These are phyloP conservation scores for Drosophila elegans DNA, from an alignment of 1,140 invertebrate species.

Conservation along the genomic window DNA sequence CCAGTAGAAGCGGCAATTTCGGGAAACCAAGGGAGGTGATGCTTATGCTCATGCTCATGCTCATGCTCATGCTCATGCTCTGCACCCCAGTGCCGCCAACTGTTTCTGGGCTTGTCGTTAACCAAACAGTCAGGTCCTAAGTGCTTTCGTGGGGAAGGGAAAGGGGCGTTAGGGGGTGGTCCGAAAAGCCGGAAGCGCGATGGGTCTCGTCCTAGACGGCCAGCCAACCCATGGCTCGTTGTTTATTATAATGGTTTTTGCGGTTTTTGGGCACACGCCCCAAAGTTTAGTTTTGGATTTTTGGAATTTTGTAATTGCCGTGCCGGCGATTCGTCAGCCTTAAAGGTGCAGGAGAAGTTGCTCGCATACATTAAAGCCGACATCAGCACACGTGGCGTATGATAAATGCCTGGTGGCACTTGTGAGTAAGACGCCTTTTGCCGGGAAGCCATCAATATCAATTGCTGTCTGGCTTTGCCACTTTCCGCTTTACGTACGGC, in stretches of 20 bases:
- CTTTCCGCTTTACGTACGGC: slow-evolving; percentile 21
- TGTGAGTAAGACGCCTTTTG: slow-evolving; percentile 35
- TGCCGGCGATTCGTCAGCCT: slow-evolving; percentile 18
- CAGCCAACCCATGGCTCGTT: slow-evolving; percentile 41
- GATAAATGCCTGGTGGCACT: slow-evolving; percentile 59
- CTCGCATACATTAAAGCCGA: slow-evolving; percentile 14
- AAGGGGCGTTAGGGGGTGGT: neutral
- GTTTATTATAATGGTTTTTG: slow-evolving; percentile 83
- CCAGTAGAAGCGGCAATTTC: slow-evolving; percentile 40
- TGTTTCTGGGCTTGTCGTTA: slow-evolving; percentile 59
- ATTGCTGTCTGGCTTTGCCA: slow-evolving; percentile 53
- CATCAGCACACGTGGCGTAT: slow-evolving; percentile 57
- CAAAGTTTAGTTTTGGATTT: slow-evolving; percentile 52
- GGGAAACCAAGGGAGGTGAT: slow-evolving; percentile 20
- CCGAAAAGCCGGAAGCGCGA: slow-evolving; percentile 62
- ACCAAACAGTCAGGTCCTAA: slow-evolving; percentile 66
- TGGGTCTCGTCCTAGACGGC: slow-evolving; percentile 36
- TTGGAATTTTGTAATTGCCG: slow-evolving; percentile 71
- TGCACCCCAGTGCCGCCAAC: slow-evolving; percentile 5
- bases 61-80: too few relatives aligned
- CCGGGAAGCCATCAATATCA: slow-evolving; percentile 73
- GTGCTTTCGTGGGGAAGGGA: slow-evolving; percentile 46
- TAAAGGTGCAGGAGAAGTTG: neutral
- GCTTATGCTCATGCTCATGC: too few relatives aligned
- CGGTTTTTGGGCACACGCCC: slow-evolving; percentile 56